Conservation (phyloP, 2,888 invertebrate species). For the Urechis unicinctus region DNA sequence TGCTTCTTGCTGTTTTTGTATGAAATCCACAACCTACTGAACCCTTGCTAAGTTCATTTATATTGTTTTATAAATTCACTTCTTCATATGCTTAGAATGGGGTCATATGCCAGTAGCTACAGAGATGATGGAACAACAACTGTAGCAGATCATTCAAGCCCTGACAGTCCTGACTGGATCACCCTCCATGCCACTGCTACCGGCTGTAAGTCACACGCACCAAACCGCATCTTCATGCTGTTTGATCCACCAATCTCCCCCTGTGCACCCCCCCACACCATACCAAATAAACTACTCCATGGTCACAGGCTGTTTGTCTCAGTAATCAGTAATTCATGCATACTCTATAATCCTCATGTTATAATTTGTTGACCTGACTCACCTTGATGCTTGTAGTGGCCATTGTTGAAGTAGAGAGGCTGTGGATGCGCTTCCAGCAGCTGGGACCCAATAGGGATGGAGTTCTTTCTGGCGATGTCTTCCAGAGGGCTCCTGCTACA, state of each 20-base stretch:
- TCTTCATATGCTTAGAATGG: too few relatives aligned
- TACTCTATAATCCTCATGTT: too few relatives aligned
- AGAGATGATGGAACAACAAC: not conserved
- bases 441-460: slow-evolving; percentile 41
- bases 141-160: slow-evolving; percentile 24
- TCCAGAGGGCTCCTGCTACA: slow-evolving; percentile 12
- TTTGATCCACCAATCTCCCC: too few relatives aligned
- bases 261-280: not conserved
- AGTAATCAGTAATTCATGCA: too few relatives aligned
- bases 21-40: too few relatives aligned
- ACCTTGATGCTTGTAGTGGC: slow-evolving; percentile 29
- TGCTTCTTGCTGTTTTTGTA: too few relatives aligned
- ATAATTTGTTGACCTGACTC: too few relatives aligned
- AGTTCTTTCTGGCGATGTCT: slow-evolving; percentile 19
- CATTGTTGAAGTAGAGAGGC: slow-evolving; percentile 47
- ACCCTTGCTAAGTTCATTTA: too few relatives aligned
- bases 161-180: slow-evolving; percentile 42
- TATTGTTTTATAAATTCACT: too few relatives aligned
- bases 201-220: slow-evolving; percentile 42
- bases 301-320: too few relatives aligned
- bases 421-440: slow-evolving; percentile 47
- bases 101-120: slow-evolving; percentile 12
- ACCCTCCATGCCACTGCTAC: slow-evolving; percentile 43
- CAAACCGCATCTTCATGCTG: too few relatives aligned
- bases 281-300: not conserved